These are phyloP conservation scores for Pseudomyrmex dendroicus DNA, from an alignment of 1,140 invertebrate genomes.

Conservation along the genomic window DNA sequence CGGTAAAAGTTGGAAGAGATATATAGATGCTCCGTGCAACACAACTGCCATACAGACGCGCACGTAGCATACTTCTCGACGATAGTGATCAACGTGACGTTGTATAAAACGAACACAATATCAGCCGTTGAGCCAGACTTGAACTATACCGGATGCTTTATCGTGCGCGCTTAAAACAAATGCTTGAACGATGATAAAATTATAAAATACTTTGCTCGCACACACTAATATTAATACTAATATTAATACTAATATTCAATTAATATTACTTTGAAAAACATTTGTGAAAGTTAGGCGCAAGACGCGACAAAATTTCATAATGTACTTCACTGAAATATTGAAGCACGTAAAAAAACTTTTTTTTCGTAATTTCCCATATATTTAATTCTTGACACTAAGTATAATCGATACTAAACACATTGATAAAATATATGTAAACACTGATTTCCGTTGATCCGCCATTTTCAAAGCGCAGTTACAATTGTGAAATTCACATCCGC, in stretches of 20 bases:
- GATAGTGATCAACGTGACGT: conserved; percentile 49
- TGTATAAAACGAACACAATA: conserved; percentile 40
- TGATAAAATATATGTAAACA: neutral
- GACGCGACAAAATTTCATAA: neutral
- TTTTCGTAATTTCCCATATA: neutral
- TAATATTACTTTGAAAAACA: neutral
- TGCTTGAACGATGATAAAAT: neutral
- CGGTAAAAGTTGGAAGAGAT: conserved; percentile 50
- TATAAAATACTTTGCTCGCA: neutral
- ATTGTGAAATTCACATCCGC: conserved; percentile 5
- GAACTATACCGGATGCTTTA: neutral
- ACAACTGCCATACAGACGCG: conserved; percentile 16
- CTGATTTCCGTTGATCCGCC: neutral
- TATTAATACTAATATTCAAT: conserved; percentile 15
- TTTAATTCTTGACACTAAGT: too few relatives aligned
- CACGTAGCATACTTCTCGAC: conserved; percentile 39
- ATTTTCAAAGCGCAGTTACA: neutral
- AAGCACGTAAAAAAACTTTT: neutral
- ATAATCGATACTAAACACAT: too few relatives aligned
- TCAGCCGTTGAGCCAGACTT: neutral
- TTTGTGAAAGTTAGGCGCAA: neutral
- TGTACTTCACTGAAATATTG: neutral
- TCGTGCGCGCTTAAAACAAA: neutral
- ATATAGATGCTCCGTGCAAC: conserved; percentile 5
- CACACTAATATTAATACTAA: too few relatives aligned